phyloP scores from a whole-genome alignment of 23 tunicate genomes.

The Diplosoma virens region DNA sequence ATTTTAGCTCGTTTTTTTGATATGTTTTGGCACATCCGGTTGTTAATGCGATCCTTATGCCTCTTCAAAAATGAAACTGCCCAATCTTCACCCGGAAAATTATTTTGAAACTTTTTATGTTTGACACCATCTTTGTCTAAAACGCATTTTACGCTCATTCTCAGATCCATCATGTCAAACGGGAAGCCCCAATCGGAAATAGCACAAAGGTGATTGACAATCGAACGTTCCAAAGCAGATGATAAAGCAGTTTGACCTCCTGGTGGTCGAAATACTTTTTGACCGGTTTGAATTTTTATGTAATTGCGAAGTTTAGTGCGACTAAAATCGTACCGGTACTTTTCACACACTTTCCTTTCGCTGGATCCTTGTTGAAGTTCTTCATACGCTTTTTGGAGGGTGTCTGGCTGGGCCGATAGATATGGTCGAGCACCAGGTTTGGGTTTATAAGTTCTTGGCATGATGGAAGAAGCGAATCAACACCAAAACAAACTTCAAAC shows the following conservation, averaged over 20 bases:
- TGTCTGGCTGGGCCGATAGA: background rate
- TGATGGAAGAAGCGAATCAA: no score
- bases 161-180: constrained; percentile 1
- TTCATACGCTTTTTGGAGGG: background rate
- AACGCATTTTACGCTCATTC: constrained; percentile 1
- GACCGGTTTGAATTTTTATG: no score
- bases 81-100: constrained; percentile 21
- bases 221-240: background rate
- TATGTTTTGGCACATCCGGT: constrained; percentile 1
- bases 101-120: background rate
- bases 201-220: background rate
- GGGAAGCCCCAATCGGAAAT: constrained; percentile 26
- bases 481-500: no score
- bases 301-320: no score
- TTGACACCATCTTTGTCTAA: constrained; percentile 8
- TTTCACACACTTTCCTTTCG: background rate
- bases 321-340: background rate
- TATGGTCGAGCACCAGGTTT: background rate
- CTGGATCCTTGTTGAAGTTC: background rate
- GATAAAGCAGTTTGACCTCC: constrained; percentile 15
- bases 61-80: background rate
- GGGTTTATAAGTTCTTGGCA: background rate
- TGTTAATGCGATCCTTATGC: background rate
- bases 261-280: no score
- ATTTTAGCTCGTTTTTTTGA: constrained; percentile 3